A percentile compares a stretch with the other conserved stretches of the same genome.
Evolutionary conservation across 2,797 vertebrate genomes (phyloP).

Genomic region (Ptychobarbus kaznakovi): DNA sequence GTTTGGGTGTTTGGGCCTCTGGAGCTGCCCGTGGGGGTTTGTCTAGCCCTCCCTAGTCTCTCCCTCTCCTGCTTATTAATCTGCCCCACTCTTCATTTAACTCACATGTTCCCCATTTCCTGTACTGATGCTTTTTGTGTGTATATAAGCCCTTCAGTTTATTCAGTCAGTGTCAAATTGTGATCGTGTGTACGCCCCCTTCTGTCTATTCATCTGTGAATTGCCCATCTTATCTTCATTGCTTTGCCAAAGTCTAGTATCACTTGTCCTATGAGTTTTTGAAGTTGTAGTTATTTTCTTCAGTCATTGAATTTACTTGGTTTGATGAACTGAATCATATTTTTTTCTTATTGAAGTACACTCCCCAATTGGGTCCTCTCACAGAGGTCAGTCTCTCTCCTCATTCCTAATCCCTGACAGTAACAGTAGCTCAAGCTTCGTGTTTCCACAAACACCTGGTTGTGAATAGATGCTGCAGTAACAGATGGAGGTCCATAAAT

Average conservation of each 20-base stretch:
- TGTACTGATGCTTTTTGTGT: neutral
- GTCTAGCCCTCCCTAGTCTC: neutral
- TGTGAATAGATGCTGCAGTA: neutral
- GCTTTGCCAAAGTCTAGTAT: neutral
- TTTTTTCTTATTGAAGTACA: neutral
- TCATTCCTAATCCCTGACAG: neutral
- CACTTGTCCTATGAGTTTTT: neutral
- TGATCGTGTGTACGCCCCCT: neutral
- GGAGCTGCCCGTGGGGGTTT: neutral
- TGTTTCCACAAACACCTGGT: constrained; percentile 7
- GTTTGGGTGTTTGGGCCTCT: neutral
- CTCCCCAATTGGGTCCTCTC: neutral
- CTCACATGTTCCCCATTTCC: neutral
- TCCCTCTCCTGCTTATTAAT: neutral
- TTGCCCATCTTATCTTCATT: no score
- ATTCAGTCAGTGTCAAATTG: neutral
- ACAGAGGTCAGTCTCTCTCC: neutral
- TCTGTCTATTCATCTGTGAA: neutral
- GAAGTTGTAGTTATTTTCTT: neutral
- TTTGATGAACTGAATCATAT: neutral
- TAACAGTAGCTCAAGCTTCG: neutral
- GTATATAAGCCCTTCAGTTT: neutral
- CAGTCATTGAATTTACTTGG: neutral
- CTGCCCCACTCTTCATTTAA: neutral
- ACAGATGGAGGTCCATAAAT: constrained; percentile 72